Base-by-base conservation (phyloP, 2,888 invertebrate species). In the Lottia gigantea region DNA sequence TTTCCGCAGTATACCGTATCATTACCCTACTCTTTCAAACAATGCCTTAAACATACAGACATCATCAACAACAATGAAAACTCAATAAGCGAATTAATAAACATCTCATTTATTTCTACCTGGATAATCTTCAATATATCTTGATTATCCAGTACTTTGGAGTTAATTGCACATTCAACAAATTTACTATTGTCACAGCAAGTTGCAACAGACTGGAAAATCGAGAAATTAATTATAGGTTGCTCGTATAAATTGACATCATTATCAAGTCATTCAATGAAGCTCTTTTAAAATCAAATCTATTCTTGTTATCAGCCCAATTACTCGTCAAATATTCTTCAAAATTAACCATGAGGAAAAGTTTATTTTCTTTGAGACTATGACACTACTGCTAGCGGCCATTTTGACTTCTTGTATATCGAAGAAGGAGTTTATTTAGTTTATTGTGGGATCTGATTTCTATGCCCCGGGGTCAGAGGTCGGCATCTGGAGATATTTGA, bases 331-430 rank as follows among this genome's bases (percentile, higher is more conserved):
- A 23, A 55, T 55, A 55, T 55, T 55, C 55, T 23, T 55, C 55
- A 55, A 55, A 55, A 23, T 23, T 23, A 55, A 19, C 23, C 55
- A 55, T 14, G 2, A 23, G 23, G 55, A 55, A 55, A 23, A 55
- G 55, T 55, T 55, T 55, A 55, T 55, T 55, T 55, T 55, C 55
- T 55, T 55, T 55, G 19, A 23, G 55, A 23, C n/a, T 55, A 55
- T 55, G 55, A 55, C 55, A 55, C 55, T 55, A 55, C 55, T 55
- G 55, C 55, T 55, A 12, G 55, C 55, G 55, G 55, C 55, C 55
- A 55, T 55, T 55, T 55, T 55, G 23, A 55, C 19, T 23, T 55
- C 23, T 19, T 55, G 19, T 19, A 23, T 23, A 23, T 23, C 8
- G 55, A 23, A 23, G 55, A 55, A 23, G 19, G 55, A 23, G 55